Conservation (phyloP, 2,113 vertebrate species). For the Machaerirhynchus nigripectus region DNA sequence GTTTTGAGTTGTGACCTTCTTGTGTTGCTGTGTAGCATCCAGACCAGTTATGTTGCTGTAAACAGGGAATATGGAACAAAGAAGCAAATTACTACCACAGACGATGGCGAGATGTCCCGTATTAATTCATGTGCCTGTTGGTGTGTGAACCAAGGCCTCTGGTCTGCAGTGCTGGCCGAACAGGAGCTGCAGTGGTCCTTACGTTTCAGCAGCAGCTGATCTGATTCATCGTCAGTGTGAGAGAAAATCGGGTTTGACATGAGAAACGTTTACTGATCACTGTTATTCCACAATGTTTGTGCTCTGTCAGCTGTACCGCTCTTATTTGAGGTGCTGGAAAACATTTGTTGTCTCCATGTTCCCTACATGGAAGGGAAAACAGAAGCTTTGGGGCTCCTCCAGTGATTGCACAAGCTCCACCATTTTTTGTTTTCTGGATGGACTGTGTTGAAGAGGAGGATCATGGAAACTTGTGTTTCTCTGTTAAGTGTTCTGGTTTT, state of each 20-base stretch:
- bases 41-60: not conserved
- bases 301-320: not conserved
- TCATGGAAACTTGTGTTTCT: not conserved
- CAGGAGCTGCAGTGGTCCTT: not conserved
- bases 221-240: not conserved
- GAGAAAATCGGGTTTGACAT: not conserved
- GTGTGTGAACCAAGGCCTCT: not conserved
- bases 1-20: not conserved
- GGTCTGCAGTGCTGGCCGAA: not conserved
- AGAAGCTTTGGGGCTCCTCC: not conserved
- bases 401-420: not conserved
- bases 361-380: accelerated
- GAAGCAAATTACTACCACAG: not conserved
- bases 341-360: not conserved
- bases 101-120: not conserved
- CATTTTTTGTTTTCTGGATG: not conserved
- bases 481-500: not conserved
- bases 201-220: not conserved
- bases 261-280: not conserved
- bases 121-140: accelerated
- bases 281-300: not conserved
- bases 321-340: not conserved
- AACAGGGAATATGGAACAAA: not conserved
- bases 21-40: not conserved
- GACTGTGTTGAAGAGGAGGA: not conserved